A percentile compares a stretch with the other conserved stretches of the same genome.
These are phyloP conservation scores for Leucoptera coffeella DNA, from an alignment of 2,888 invertebrate species.

Conservation along the genomic window DNA sequence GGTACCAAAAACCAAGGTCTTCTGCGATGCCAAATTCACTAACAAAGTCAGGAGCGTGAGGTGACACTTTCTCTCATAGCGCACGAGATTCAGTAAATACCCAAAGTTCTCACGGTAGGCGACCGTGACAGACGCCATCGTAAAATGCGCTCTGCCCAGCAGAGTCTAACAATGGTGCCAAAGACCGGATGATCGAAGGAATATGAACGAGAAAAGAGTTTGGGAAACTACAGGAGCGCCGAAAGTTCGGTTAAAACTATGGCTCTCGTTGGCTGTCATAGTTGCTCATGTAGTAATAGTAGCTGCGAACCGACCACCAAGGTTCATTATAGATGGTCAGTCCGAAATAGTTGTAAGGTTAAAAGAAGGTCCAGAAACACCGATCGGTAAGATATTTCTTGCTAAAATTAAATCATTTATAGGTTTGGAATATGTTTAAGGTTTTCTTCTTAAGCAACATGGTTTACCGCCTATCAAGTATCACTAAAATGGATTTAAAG, in stretches of 20 bases:
- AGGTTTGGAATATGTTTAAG: too few species aligned
- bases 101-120: conserved; percentile 13
- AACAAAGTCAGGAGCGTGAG: conserved; percentile 14
- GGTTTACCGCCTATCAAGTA: too few species aligned
- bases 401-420: conserved; percentile 1
- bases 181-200: conserved; percentile 25
- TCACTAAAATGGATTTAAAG: too few species aligned
- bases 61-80: conserved; percentile 34
- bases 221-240: conserved; percentile 8
- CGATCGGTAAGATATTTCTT: conserved; percentile 61
- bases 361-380: conserved; percentile 82
- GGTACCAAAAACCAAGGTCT: too few species aligned
- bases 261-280: conserved; percentile 10
- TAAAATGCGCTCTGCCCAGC: conserved; percentile 31
- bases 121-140: conserved; percentile 30
- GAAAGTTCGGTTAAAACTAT: conserved; percentile 34
- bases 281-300: conserved; percentile 11
- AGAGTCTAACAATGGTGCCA: conserved; percentile 15
- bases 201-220: conserved; percentile 19
- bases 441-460: too few species aligned
- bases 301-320: conserved; percentile 71
- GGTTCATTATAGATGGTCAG: conserved; percentile 81
- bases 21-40: too few species aligned
- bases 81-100: conserved; percentile 13
- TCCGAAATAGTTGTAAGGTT: conserved; percentile 86